phyloP scores from a whole-genome alignment of 2,888 invertebrate species.

The Reticulitermes lucifugus region DNA sequence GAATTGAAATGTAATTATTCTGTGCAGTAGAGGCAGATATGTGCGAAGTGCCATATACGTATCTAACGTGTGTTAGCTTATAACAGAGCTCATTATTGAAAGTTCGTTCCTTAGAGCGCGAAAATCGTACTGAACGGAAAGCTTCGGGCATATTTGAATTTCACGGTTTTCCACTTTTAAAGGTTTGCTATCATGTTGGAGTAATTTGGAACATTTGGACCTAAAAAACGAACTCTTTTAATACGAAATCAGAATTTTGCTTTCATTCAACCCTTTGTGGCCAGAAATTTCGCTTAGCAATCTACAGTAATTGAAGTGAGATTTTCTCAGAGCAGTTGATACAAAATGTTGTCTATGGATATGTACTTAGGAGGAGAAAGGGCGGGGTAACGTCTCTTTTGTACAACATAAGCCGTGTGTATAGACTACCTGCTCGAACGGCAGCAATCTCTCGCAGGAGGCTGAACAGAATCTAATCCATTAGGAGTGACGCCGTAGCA shows the following conservation, averaged over 20 bases:
- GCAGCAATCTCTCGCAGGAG: conserved; percentile 8
- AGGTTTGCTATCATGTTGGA: conserved; percentile 7
- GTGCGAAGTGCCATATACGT: too few relatives aligned
- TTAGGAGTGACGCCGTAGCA: conserved; percentile 33
- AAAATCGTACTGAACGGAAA: neutral
- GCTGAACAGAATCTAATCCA: conserved; percentile 37
- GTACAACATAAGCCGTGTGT: conserved; percentile 34
- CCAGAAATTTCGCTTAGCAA: conserved; percentile 42
- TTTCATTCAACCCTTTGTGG: conserved; percentile 9
- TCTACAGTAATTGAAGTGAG: conserved; percentile 50
- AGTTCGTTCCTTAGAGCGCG: neutral
- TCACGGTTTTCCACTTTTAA: conserved; percentile 16
- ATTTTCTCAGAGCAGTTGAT: conserved; percentile 45
- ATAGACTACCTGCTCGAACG: neutral
- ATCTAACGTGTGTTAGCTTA: too few relatives aligned
- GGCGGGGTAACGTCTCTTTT: conserved; percentile 32
- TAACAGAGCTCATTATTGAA: neutral
- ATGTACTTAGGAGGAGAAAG: conserved; percentile 33
- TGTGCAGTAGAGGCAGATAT: too few relatives aligned
- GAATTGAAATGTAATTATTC: too few relatives aligned
- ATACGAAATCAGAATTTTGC: conserved; percentile 29
- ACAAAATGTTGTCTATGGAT: conserved; percentile 41
- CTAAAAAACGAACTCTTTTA: conserved; percentile 31
- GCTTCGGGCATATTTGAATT: neutral
- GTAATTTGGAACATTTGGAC: conserved; percentile 21